phyloP scores from a whole-genome alignment of 2,797 vertebrate genomes.

The Zenarchopterus dispar region DNA sequence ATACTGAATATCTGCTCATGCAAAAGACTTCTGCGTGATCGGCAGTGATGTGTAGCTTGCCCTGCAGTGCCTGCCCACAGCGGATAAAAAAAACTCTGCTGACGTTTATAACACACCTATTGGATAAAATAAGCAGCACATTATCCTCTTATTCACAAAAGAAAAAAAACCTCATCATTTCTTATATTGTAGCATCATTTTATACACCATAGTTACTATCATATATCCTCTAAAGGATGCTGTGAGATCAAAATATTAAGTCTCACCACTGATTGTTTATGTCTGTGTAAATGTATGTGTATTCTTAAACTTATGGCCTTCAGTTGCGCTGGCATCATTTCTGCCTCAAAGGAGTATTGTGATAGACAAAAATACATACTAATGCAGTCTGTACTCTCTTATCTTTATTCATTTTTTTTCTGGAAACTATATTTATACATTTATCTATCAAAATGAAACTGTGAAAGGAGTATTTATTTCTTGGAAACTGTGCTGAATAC shows the following conservation, averaged over 20 bases:
- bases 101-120: constrained; percentile 44
- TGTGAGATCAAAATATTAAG: constrained; percentile 38
- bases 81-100: constrained; percentile 24
- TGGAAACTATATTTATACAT: constrained; percentile 48
- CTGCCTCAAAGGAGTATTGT: constrained; percentile 43
- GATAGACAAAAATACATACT: constrained; percentile 40
- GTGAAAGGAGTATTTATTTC: constrained; percentile 39
- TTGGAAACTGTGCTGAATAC: constrained; percentile 42
- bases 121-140: constrained; percentile 40
- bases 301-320: constrained; percentile 39
- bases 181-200: constrained; percentile 63
- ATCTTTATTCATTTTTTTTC: constrained; percentile 24
- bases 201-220: constrained; percentile 49
- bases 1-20: constrained; percentile 39
- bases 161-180: constrained; percentile 28
- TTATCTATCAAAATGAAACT: constrained; percentile 52
- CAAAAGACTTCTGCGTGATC: constrained; percentile 41
- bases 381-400: constrained; percentile 29
- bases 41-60: constrained; percentile 47
- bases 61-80: constrained; percentile 43
- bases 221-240: constrained; percentile 49
- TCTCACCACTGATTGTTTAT: constrained; percentile 62
- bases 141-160: constrained; percentile 43
- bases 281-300: constrained; percentile 50
- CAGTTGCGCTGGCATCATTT: constrained; percentile 47